These are phyloP conservation scores for Cyphomyrus plagiostoma DNA, from an alignment of 2,113 vertebrate species.

Conservation along the genomic window DNA sequence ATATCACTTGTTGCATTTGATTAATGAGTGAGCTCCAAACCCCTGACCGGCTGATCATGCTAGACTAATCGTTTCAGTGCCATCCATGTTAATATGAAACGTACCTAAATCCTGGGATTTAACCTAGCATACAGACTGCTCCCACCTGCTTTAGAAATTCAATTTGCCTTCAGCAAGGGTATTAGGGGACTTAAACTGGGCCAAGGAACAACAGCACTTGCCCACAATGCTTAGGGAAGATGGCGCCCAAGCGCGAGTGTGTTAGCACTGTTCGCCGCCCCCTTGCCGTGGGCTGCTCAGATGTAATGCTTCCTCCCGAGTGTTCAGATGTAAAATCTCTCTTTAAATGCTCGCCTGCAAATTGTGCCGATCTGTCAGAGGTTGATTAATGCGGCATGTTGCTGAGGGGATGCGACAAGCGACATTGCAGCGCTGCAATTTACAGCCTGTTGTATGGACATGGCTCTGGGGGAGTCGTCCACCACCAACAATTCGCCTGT, in stretches of 20 bases:
- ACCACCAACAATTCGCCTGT: not conserved
- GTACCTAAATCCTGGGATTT: not conserved
- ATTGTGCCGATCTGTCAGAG: not conserved
- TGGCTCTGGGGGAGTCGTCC: not conserved
- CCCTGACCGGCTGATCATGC: not conserved
- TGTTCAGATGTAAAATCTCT: not conserved
- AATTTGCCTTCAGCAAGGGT: not conserved
- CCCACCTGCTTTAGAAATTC: not conserved
- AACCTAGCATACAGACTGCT: not conserved
- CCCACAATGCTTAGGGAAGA: not conserved
- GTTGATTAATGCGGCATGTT: not conserved
- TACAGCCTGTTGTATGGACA: not conserved
- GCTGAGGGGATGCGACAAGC: not conserved
- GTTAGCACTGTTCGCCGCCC: not conserved
- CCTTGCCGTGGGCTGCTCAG: not conserved
- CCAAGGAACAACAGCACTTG: not conserved
- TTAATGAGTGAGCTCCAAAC: not conserved
- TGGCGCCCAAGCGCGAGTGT: not conserved
- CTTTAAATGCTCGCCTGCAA: not conserved
- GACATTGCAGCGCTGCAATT: not conserved
- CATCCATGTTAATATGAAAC: not conserved
- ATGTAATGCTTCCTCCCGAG: not conserved
- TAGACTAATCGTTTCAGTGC: not conserved
- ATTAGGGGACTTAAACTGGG: not conserved
- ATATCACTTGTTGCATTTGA: not conserved